A percentile compares a stretch with the other conserved stretches of the same genome.
Evolutionary conservation across 2,797 vertebrate species (phyloP).

Genomic region (Apogon hyalosoma): DNA sequence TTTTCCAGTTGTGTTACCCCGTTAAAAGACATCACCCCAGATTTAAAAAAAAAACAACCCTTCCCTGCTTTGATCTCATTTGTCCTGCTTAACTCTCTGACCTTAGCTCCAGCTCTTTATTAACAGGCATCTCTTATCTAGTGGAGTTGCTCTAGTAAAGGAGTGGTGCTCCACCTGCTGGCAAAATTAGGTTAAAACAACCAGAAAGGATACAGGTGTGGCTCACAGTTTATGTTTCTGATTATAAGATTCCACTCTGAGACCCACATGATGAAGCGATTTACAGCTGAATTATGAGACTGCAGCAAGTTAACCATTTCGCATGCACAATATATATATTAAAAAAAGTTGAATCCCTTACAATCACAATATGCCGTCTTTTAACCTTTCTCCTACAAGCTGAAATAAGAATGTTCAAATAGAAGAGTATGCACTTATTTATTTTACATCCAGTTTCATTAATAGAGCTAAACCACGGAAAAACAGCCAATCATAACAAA

Average conservation of each 20-base stretch:
- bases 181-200: constrained; percentile 52
- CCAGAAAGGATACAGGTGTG: constrained; percentile 34
- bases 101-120: constrained; percentile 7
- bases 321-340: constrained; percentile 44
- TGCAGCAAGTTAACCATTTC: constrained; percentile 11
- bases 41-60: constrained; percentile 12
- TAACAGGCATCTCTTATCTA: constrained; percentile 1
- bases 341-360: constrained; percentile 29
- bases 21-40: constrained; percentile 38
- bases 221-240: constrained; percentile 46
- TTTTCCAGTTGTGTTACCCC: constrained; percentile 46
- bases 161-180: constrained; percentile 75
- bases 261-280: constrained; percentile 25
- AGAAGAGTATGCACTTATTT: constrained; percentile 72
- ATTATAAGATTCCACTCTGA: constrained; percentile 16
- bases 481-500: constrained; percentile 69
- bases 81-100: constrained; percentile 13
- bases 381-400: constrained; percentile 12
- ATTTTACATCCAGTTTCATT: constrained; percentile 73
- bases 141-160: constrained; percentile 1
- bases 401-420: constrained; percentile 58
- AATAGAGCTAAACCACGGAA: constrained; percentile 62
- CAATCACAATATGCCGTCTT: constrained; percentile 11
- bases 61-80: constrained; percentile 75
- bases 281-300: constrained; percentile 50